Base-by-base conservation (phyloP, 2,113 vertebrate genomes). In the Pedionomus torquatus region DNA sequence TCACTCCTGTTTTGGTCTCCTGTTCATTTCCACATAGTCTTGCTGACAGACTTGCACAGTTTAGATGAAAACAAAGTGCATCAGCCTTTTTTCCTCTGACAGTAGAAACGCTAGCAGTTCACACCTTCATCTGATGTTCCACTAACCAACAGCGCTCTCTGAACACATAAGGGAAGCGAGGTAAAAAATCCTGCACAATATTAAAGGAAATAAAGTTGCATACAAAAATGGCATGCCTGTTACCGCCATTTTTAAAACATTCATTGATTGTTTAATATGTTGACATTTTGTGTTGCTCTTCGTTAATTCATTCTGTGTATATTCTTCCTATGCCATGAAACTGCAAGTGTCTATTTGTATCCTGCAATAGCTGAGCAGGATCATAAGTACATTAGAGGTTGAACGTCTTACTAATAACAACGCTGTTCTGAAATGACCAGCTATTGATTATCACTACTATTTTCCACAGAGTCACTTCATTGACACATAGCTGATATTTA, bases 61-160 rank as follows among this genome's bases (percentile, higher is more conserved):
- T 97, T 79, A 95, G 92, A 94, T 37, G 76, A 81, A 96, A 98
- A 96, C 81, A 92, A 96, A 93, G 83, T 65, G 83, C 90, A 95
- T 79, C 85, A 95, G 65, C 55, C 65, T 96, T 97, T 97, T 58
- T 78, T 46, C 48, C 30, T 86, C 43, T 35, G 23, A 79, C 30
- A 51, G 90, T 48, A 91, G 95, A 94, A 84, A 76, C 3, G 11
- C 76, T 37, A 84, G 78, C 94, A 96, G 90, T 91, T 97, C 90
- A 90, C 90, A 66, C 90, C 70, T 91, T 52, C 78, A 19, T 65
- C 66, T 92, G n/a, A 25, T 48, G 51, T 24, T 54, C 41, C 44
- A 7, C 19, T 54, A 39, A 65, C 28, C 71, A 51, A 6, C 9
- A 49, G 25, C 7, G 0, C 37, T 26, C 33, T 79, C 18, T 30